A percentile compares a stretch with the other conserved stretches of the same genome.
Evolutionary conservation across 2,797 vertebrate genomes (phyloP).

Genomic region (Sebastes alutus): DNA sequence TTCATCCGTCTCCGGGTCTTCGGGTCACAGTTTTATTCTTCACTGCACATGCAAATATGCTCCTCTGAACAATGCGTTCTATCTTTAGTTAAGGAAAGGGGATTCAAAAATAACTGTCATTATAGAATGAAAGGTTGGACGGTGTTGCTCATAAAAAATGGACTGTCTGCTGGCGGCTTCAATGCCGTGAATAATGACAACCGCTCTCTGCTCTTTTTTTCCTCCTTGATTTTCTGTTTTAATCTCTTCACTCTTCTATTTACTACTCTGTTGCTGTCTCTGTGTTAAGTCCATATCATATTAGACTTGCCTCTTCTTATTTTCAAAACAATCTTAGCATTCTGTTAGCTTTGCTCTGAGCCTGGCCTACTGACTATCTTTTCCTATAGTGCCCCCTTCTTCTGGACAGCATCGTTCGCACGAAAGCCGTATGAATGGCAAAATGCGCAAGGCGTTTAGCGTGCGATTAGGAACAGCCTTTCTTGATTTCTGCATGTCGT

Average conservation of each 20-base stretch:
- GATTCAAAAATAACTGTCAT: conserved; percentile 12
- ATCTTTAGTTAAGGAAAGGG: conserved; percentile 6
- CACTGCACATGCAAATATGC: conserved; percentile 47
- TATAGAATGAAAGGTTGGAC: conserved; percentile 5
- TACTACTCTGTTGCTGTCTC: neutral
- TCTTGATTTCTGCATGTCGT: no score
- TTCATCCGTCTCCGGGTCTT: conserved; percentile 47
- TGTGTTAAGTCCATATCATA: neutral
- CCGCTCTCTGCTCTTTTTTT: neutral
- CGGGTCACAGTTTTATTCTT: conserved; percentile 46
- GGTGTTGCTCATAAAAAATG: neutral
- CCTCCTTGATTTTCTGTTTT: neutral
- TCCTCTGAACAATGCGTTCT: conserved; percentile 12
- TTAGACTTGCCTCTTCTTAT: neutral
- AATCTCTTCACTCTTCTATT: neutral
- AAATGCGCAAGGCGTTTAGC: no score
- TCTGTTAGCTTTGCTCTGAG: neutral
- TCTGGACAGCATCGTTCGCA: no score
- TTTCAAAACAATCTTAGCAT: neutral
- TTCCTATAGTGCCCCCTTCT: no score
- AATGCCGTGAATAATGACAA: neutral
- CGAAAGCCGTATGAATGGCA: no score
- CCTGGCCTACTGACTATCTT: neutral
- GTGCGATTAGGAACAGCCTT: no score
- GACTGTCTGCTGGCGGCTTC: neutral